These are phyloP conservation scores for Aphaenogaster rudis DNA, from an alignment of 1,140 invertebrate species.

Conservation along the genomic window DNA sequence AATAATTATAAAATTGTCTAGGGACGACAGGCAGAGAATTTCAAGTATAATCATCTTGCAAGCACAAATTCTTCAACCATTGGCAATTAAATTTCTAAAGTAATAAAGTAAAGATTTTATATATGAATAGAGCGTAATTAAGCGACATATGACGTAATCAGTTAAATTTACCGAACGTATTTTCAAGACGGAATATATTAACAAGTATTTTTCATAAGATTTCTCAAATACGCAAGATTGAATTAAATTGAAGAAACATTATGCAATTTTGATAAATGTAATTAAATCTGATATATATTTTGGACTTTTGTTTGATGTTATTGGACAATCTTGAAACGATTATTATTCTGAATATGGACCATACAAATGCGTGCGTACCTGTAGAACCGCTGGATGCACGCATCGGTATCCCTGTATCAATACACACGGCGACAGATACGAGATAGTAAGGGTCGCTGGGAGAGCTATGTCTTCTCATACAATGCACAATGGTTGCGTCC, in stretches of 20 bases:
- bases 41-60: background rate
- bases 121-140: background rate
- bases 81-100: background rate
- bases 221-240: background rate
- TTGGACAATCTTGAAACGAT: background rate
- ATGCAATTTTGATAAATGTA: background rate
- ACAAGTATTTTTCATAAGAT: background rate
- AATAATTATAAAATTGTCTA: background rate
- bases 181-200: background rate
- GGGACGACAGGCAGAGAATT: background rate
- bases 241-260: background rate
- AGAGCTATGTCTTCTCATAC: conserved; percentile 61
- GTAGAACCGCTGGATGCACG: background rate
- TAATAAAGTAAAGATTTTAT: background rate
- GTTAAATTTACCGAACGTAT: background rate
- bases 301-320: background rate
- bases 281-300: background rate
- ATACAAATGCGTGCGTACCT: conserved; percentile 25
- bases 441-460: conserved; percentile 63
- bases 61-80: background rate
- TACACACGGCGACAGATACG: conserved; percentile 72
- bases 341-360: background rate
- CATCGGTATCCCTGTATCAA: conserved; percentile 55
- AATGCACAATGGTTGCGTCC: conserved; percentile 80
- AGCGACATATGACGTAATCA: background rate